Base-by-base conservation (phyloP, 1,140 invertebrate genomes). In the Cydia fagiglandana region DNA sequence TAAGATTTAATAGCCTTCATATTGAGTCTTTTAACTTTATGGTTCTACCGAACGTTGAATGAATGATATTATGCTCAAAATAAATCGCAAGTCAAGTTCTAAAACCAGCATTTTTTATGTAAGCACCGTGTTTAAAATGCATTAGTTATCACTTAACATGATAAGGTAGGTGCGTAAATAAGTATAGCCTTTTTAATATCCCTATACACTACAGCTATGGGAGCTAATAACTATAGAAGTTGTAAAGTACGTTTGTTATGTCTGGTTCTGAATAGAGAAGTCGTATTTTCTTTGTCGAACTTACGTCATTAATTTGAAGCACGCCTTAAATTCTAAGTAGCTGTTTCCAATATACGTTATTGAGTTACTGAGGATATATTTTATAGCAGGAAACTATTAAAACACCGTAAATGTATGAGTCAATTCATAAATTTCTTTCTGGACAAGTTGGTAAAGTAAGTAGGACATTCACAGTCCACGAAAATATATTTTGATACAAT, bases 1-100 rank as follows among this genome's bases (percentile, higher is more conserved):
- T 88, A 84, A 77, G 80, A 84, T 75, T 84, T 85, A 84, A 87
- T 86, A 80, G 80, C 75, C 75, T 76, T 82, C 79, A 78, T 86
- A 86, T 81, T 76, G 81, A 77, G 80, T 81, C 79, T 79, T 83
- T 86, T 85, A 85, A 77, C 64, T 81, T 82, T 81, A 81, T 82
- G 66, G 56, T 45, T 61, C 75, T 64, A 61, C 64, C 61, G 68
- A 20, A 24, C n/a, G 45, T 56, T 61, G 76, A 77, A 79, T 79
- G 45, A 47, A 73, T 12, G 20, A 61, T 12, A 61, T 9, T 12
- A 61, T 9, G 17, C 20, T 61, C n/a, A 20, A 61, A 7, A 9
- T 24, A 24, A 56, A 61, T 24, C 9, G 50, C n/a, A 24, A 61
- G 15, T 20, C 15, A 7, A 17, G 20, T 24, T 12, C 24, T 61